These are phyloP conservation scores for Papilio gigon DNA, from an alignment of 2,888 invertebrate species.

Conservation along the genomic window DNA sequence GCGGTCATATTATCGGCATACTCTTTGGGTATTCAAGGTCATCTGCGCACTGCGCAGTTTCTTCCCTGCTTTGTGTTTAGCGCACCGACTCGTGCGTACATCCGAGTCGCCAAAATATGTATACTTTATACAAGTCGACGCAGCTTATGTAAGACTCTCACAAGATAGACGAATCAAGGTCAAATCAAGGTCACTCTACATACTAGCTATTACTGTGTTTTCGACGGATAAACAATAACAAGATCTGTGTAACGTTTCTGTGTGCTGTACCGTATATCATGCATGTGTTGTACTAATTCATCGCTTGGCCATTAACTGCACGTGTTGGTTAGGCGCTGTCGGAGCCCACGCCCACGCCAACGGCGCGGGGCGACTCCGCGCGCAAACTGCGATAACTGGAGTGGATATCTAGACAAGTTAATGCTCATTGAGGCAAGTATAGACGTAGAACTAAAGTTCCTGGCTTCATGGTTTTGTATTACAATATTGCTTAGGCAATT, in stretches of 20 bases:
- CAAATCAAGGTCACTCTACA: no score
- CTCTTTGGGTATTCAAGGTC: no score
- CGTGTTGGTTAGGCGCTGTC: conserved; percentile 59
- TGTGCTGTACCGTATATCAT: conserved; percentile 2
- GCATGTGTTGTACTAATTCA: conserved; percentile 42
- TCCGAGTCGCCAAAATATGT: no score
- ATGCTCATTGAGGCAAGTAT: conserved; percentile 56
- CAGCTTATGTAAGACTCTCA: no score
- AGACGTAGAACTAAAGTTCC: conserved; percentile 4
- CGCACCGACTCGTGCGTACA: no score
- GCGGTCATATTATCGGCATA: no score
- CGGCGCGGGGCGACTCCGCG: conserved; percentile 69
- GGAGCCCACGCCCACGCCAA: conserved; percentile 66
- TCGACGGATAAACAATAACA: not conserved
- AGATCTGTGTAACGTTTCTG: not conserved
- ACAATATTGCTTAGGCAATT: conserved; percentile 1
- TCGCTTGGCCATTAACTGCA: conserved; percentile 52
- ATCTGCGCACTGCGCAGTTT: no score
- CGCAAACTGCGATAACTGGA: conserved; percentile 73
- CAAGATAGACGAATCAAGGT: no score
- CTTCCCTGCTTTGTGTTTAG: no score
- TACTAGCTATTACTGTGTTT: no score
- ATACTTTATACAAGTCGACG: no score
- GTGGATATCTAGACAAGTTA: conserved; percentile 51
- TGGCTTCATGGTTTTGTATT: not conserved